Evolutionary conservation across 2,797 vertebrate species (phyloP), one percentile per base, ranked within the genome.

Genomic region (Siniperca obscura): DNA sequence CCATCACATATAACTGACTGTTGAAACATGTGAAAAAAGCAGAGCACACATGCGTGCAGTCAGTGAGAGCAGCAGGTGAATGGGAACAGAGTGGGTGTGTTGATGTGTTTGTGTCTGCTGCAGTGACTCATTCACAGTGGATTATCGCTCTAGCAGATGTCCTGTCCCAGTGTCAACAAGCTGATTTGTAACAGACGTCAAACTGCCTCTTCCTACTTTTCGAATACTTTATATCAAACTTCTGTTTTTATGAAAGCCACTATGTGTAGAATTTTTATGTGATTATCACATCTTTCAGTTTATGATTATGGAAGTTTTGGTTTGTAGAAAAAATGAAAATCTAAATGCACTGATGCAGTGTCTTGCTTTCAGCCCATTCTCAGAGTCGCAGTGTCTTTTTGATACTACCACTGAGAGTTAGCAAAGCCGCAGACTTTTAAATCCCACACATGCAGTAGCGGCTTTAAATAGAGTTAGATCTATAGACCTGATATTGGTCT

Each of bases 81-180:
- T 70, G 81, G 61, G 83, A 81, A 80, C 70, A 60, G 40, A 80
- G 80, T 86, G 80, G 90, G 87, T 13, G 84, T 85, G 80, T 60
- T 82, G 50, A 44, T 42, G 55, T 70, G 55, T 61, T 85, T 55
- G 64, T 19, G 66, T 79, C n/a, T 66, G 55, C 40, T 52, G 50
- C 34, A 40, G 36, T 65, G 74, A 84, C 74, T 80, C 76, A 64
- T 3, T 70, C 46, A 64, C 48, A 5, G 5, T 61, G 66, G 27
- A 14, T 53, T 36, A 38, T 67, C 48, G 46, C 17, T 72, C 25
- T 9, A 78, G 38, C 76, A 80, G 72, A 79, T 66, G 69, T 19
- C 36, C 69, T 36, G 56, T 6, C 11, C 7, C n/a, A 46, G 30
- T 21, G 44, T 61, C 59, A 84, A 72, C 76, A 71, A 71, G n/a